Evolutionary conservation across 2,113 vertebrate species (phyloP), one percentile per base, ranked within the genome.

Genomic region (Merops nubicus): DNA sequence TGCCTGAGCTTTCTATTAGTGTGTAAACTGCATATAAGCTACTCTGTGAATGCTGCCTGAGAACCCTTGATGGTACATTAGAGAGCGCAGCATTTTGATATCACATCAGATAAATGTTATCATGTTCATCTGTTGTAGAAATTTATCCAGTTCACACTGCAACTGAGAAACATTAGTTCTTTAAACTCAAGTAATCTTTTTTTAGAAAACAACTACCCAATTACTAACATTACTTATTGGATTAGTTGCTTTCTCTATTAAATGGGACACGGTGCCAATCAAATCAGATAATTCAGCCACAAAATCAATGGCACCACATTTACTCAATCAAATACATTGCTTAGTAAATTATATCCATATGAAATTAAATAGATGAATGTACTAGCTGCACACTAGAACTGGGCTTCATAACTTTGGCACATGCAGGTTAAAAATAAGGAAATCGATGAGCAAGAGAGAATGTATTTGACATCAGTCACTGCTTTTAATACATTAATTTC

Each of bases 401-500:
- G 75, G 76, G 82, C 82, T 78, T 75, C 82, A 50, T 85, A 43
- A 62, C 60, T 96, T 91, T 91, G 96, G 96, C 95, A 95, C 91
- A 16, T 3, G 73, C 91, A 56, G 82, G 87, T 92, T 96, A 91
- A 94, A 94, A 96, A 86, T 93, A 85, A 89, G 93, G 89, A 91
- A 95, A 97, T 97, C 96, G 6, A 97, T 97, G 81, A 77, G 93
- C 94, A 84, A 91, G 92, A 96, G 87, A 95, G 95, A 97, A 96
- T 95, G 96, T 73, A 97, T 97, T 94, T 93, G 95, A 97, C 96
- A 97, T 97, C 91, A 86, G 95, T 95, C 96, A 91, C 94, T 90
- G 95, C 93, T 95, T 95, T 97, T 97, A 97, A 97, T 97, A 94
- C 96, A 97, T 97, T 97, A 96, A 96, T 97, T 97, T 97, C 95